phyloP scores from a whole-genome alignment of 1,140 invertebrate genomes.

The Neelides sp. region DNA sequence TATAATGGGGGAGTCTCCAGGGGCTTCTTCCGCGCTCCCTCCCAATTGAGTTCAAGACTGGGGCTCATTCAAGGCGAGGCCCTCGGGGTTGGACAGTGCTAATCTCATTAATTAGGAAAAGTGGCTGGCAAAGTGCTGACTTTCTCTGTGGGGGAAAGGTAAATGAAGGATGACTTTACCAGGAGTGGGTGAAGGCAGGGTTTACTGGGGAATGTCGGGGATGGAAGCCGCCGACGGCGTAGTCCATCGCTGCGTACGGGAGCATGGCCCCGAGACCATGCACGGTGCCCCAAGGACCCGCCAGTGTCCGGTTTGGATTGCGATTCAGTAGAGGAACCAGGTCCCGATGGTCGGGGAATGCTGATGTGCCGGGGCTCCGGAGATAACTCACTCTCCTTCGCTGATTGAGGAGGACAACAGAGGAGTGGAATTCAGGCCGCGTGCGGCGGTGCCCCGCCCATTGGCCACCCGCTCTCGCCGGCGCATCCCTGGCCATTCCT shows the following conservation, averaged over 20 bases:
- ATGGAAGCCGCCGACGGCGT: conserved; percentile 50
- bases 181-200: conserved; percentile 71
- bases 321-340: background rate
- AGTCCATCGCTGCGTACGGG: conserved; percentile 74
- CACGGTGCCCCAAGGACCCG: conserved; percentile 29
- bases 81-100: too few species aligned
- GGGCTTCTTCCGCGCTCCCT: conserved; percentile 15
- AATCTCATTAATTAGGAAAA: too few species aligned
- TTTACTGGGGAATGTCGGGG: conserved; percentile 40
- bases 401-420: too few species aligned
- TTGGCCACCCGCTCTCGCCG: background rate
- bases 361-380: background rate
- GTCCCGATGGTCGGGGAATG: background rate
- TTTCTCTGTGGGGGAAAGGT: too few species aligned
- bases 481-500: background rate
- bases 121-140: too few species aligned
- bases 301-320: conserved; percentile 11
- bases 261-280: conserved; percentile 47
- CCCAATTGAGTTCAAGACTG: too few species aligned
- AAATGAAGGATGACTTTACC: too few species aligned
- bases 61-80: too few species aligned
- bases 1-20: conserved; percentile 30
- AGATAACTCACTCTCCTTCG: background rate
- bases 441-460: background rate
- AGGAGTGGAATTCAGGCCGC: background rate